Evolutionary conservation across 1,140 invertebrate species (phyloP).

Genomic region (Aphelinus atriplicis): DNA sequence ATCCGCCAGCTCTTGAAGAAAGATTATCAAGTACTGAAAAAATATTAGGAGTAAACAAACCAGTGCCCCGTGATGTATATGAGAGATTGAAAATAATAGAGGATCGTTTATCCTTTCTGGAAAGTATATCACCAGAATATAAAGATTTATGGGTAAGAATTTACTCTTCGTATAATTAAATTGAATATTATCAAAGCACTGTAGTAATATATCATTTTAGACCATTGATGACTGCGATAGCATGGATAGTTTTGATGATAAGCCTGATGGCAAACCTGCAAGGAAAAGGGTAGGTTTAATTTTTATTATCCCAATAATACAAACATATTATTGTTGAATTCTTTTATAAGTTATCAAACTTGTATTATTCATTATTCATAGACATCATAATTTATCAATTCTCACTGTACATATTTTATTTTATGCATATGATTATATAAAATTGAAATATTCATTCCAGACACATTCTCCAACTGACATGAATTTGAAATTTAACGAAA

Average conservation of each 20-base stretch:
- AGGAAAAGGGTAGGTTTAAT: slow-evolving; percentile 48
- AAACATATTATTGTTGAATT: no score
- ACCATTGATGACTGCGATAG: slow-evolving; percentile 32
- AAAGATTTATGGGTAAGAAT: slow-evolving; percentile 71
- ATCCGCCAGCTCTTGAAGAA: slow-evolving; percentile 66
- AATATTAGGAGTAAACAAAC: slow-evolving; percentile 66
- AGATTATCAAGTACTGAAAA: slow-evolving; percentile 69
- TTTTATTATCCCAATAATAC: no score
- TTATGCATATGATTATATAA: background rate
- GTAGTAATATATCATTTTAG: slow-evolving; percentile 34
- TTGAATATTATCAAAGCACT: no score
- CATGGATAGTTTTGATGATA: slow-evolving; percentile 17
- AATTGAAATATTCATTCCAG: slow-evolving; percentile 45
- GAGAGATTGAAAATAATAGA: slow-evolving; percentile 74
- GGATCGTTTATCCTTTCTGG: slow-evolving; percentile 72
- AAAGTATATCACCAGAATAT: slow-evolving; percentile 78
- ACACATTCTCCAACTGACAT: slow-evolving; percentile 56
- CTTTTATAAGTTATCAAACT: no score
- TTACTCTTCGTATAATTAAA: no score
- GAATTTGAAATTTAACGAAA: slow-evolving; percentile 53
- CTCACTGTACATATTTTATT: background rate
- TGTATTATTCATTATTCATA: no score
- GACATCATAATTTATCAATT: background rate
- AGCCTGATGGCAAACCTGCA: background rate
- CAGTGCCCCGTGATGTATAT: slow-evolving; percentile 70